Percentiles rank a stretch among this genome's conserved stretches.
These are phyloP conservation scores for Cromileptes altivelis DNA, from an alignment of 2,113 vertebrate species.

Conservation along the genomic window DNA sequence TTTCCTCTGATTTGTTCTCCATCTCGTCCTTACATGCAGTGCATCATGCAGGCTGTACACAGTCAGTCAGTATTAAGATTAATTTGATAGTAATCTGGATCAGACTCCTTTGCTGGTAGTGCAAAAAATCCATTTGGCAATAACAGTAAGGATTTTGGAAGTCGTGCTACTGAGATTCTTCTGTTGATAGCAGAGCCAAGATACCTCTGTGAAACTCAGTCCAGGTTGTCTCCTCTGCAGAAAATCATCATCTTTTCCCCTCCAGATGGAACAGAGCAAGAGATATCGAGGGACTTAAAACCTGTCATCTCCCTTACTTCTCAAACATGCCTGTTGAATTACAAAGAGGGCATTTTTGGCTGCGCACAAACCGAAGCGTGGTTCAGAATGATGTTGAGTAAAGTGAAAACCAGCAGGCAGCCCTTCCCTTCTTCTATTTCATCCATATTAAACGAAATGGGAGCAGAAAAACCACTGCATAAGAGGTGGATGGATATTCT, in stretches of 20 bases:
- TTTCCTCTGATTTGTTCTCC: background rate
- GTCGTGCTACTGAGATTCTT: background rate
- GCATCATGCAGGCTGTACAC: constrained; percentile 14
- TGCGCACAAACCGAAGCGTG: constrained; percentile 1
- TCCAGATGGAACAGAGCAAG: background rate
- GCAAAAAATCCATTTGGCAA: constrained; percentile 43
- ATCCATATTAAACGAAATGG: constrained; percentile 48
- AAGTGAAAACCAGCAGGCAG: constrained; percentile 35
- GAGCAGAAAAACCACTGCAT: background rate
- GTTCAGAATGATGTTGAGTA: constrained; percentile 19
- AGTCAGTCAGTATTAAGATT: constrained; percentile 40
- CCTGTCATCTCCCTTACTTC: constrained; percentile 18
- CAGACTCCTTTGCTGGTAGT: constrained; percentile 20
- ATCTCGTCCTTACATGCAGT: background rate
- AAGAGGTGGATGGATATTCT: constrained; percentile 29
- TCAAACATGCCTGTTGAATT: constrained; percentile 27
- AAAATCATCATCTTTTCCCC: constrained; percentile 21
- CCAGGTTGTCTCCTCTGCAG: constrained; percentile 33
- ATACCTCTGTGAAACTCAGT: background rate
- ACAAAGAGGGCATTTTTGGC: constrained; percentile 24
- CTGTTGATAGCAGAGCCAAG: constrained; percentile 15
- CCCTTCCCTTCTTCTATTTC: constrained; percentile 19
- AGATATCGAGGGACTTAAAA: background rate
- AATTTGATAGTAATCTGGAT: constrained; percentile 53
- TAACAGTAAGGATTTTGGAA: constrained; percentile 10